phyloP scores from a whole-genome alignment of 1,140 invertebrate genomes.

The Drosophila funebris region DNA sequence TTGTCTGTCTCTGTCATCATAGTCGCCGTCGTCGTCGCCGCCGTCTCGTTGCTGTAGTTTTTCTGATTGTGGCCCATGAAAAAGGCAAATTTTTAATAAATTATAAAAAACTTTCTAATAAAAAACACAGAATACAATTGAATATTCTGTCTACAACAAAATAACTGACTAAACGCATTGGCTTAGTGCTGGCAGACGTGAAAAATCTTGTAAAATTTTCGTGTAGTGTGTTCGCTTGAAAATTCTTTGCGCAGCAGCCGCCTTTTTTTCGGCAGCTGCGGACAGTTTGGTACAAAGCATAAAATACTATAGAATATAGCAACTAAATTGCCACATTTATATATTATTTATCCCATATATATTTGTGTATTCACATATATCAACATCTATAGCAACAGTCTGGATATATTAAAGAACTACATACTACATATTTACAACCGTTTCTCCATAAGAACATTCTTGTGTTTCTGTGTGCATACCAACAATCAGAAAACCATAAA shows the following conservation, averaged over 20 bases:
- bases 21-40: constrained; percentile 61
- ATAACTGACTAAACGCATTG: constrained; percentile 1
- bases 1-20: constrained; percentile 73
- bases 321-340: neutral
- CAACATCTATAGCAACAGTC: constrained; percentile 2
- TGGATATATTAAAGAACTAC: neutral
- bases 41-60: constrained; percentile 76
- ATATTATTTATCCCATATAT: neutral
- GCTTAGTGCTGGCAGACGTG: constrained; percentile 14
- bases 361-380: neutral
- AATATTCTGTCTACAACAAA: constrained; percentile 7
- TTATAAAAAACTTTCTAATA: constrained; percentile 38
- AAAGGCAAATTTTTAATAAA: constrained; percentile 66
- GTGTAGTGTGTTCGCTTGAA: constrained; percentile 51
- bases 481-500: constrained; percentile 1
- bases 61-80: constrained; percentile 77
- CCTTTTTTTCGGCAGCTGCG: constrained; percentile 62
- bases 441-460: neutral
- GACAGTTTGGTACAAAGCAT: constrained; percentile 36
- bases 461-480: constrained; percentile 3
- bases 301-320: neutral
- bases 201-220: constrained; percentile 34
- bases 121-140: constrained; percentile 30
- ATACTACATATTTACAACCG: neutral
- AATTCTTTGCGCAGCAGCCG: constrained; percentile 75